Percentiles rank a stretch among this genome's conserved stretches.
These are phyloP conservation scores for Drosophila nr. fundita DNA, from an alignment of 2,888 invertebrate genomes.

Conservation along the genomic window DNA sequence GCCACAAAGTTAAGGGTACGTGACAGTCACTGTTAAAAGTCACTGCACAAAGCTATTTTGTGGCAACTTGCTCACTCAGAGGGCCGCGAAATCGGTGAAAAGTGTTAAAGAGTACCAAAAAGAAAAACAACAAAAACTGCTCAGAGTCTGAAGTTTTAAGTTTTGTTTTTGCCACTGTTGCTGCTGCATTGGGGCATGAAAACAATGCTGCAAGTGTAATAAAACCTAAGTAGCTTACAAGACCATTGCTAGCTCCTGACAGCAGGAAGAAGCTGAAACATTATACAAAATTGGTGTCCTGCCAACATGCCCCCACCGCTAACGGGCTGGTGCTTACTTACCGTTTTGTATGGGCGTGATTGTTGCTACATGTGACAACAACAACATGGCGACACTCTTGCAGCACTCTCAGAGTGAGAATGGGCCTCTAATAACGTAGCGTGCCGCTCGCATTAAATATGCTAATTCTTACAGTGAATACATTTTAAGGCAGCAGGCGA, in stretches of 20 bases:
- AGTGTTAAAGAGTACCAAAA: constrained; percentile 26
- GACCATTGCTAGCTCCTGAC: constrained; percentile 57
- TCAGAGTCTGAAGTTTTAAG: constrained; percentile 5
- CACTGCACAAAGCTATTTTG: constrained; percentile 28
- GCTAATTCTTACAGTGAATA: constrained; percentile 81
- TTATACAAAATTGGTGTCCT: constrained; percentile 73
- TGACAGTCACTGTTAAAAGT: constrained; percentile 23
- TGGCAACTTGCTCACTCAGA: constrained; percentile 48
- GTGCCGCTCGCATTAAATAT: constrained; percentile 81
- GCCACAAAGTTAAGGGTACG: constrained; percentile 17
- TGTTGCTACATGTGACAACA: constrained; percentile 69
- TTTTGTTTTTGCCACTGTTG: constrained; percentile 3
- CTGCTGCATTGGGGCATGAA: constrained; percentile 58
- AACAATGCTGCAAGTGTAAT: constrained; percentile 80
- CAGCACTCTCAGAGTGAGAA: constrained; percentile 61
- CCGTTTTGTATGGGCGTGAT: constrained; percentile 58
- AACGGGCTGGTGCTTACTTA: constrained; percentile 63
- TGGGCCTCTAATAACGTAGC: constrained; percentile 80
- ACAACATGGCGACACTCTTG: constrained; percentile 29
- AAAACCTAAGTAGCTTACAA: constrained; percentile 81
- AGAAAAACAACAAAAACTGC: constrained; percentile 18
- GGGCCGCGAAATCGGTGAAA: constrained; percentile 39
- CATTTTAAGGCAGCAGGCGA: constrained; percentile 68
- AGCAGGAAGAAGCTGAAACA: constrained; percentile 42
- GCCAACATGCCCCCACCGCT: constrained; percentile 4